phyloP scores from a whole-genome alignment of 2,888 invertebrate species.

The Labia minor region DNA sequence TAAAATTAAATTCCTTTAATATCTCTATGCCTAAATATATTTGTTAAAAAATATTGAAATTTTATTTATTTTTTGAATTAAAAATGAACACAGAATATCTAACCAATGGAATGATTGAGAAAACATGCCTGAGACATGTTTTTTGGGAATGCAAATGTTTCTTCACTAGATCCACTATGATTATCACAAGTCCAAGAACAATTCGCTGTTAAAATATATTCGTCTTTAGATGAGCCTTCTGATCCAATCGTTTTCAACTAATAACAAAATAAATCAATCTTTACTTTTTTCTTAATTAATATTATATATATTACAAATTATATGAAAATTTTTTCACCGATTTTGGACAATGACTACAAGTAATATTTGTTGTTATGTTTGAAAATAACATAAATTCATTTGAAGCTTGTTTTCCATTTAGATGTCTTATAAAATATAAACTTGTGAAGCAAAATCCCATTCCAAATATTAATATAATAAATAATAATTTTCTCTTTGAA shows the following conservation, averaged over 20 bases:
- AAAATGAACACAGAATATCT: too few relatives aligned
- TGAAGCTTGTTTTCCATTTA: background rate
- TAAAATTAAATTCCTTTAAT: too few relatives aligned
- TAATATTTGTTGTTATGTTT: background rate
- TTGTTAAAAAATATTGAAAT: too few relatives aligned
- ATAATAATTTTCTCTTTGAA: background rate
- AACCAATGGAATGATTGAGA: background rate
- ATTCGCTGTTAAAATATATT: background rate
- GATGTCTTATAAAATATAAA: background rate
- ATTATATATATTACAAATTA: background rate
- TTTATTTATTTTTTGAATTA: too few relatives aligned
- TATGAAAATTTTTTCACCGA: background rate
- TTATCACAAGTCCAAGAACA: background rate
- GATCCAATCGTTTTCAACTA: background rate
- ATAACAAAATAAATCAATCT: background rate
- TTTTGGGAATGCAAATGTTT: background rate
- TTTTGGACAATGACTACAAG: background rate
- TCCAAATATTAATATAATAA: background rate
- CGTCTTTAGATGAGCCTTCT: background rate
- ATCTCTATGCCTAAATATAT: too few relatives aligned
- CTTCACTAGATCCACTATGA: background rate
- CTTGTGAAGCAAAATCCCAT: background rate
- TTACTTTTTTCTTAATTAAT: background rate
- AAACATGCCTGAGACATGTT: background rate
- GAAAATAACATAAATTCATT: background rate